phyloP scores from a whole-genome alignment of 2,888 invertebrate genomes.

The Coremacera marginata region DNA sequence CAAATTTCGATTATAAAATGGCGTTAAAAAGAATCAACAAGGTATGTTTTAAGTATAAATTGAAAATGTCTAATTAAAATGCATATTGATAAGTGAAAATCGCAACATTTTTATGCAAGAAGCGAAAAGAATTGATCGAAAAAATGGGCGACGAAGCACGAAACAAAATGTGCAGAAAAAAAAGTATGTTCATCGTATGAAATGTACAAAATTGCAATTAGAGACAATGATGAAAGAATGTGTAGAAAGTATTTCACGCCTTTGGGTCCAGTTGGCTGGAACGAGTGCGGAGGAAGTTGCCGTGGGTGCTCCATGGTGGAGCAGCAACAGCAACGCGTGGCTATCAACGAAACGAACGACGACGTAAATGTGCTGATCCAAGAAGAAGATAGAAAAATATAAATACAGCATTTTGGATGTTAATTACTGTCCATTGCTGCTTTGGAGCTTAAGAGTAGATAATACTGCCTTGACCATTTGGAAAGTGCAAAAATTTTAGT shows the following conservation, averaged over 20 bases:
- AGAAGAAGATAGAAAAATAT: not conserved
- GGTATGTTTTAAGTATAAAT: constrained; percentile 67
- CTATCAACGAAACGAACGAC: not conserved
- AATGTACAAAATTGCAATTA: constrained; percentile 1
- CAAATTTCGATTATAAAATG: constrained; percentile 75
- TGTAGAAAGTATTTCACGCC: constrained; percentile 1
- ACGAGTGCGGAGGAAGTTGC: not conserved
- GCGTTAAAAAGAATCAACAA: constrained; percentile 98
- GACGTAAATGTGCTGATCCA: constrained; percentile 28
- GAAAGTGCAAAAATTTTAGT: constrained; percentile 9
- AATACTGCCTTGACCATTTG: not conserved
- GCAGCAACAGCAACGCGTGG: constrained; percentile 30
- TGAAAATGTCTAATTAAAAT: constrained; percentile 52
- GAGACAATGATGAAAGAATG: not conserved
- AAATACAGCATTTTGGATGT: not conserved
- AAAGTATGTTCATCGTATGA: not conserved
- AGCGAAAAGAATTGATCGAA: constrained; percentile 55
- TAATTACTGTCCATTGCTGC: not conserved
- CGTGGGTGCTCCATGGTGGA: constrained; percentile 24
- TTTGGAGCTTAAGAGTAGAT: too few relatives aligned
- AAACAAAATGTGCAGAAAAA: constrained; percentile 20
- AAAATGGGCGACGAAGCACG: constrained; percentile 51
- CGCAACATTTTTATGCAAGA: constrained; percentile 60
- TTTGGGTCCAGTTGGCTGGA: constrained; percentile 13
- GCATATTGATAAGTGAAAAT: constrained; percentile 47